phyloP scores from a whole-genome alignment of 1,140 invertebrate species.

The Thrips palmi region DNA sequence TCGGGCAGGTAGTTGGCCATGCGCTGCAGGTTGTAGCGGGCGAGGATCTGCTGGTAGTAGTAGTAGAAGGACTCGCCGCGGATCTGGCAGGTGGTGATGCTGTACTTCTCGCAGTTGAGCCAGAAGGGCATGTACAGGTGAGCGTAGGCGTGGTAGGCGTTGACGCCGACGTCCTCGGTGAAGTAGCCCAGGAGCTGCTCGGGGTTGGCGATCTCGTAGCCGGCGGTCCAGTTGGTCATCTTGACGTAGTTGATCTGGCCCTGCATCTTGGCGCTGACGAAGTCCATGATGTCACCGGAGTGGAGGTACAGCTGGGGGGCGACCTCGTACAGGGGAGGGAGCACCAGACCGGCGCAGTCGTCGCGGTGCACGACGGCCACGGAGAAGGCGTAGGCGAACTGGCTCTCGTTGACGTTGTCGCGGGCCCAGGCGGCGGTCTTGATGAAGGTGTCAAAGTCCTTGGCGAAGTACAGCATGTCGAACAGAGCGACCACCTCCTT shows the following conservation, averaged over 20 bases:
- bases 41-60: constrained; percentile 19
- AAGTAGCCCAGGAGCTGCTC: constrained; percentile 39
- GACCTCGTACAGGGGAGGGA: constrained; percentile 46
- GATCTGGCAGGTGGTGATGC: constrained; percentile 9
- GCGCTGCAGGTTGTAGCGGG: constrained; percentile 21
- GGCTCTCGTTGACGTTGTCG: constrained; percentile 37
- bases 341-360: constrained; percentile 33
- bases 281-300: constrained; percentile 33
- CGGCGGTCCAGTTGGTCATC: too few relatives aligned
- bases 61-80: constrained; percentile 22
- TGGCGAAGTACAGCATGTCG: constrained; percentile 46
- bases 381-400: constrained; percentile 39
- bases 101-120: constrained; percentile 23
- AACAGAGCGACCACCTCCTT: constrained; percentile 40
- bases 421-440: constrained; percentile 41
- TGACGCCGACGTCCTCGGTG: constrained; percentile 46
- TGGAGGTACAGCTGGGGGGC: constrained; percentile 39
- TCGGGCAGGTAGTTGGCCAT: constrained; percentile 19
- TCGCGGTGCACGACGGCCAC: constrained; percentile 36
- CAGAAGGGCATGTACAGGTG: constrained; percentile 31
- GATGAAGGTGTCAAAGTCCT: constrained; percentile 32
- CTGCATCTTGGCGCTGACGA: constrained; percentile 38
- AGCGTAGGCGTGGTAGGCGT: constrained; percentile 39
- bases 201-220: too few relatives aligned
- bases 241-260: too few relatives aligned